These are phyloP conservation scores for Micrasema minimum DNA, from an alignment of 1,140 invertebrate species.

Conservation along the genomic window DNA sequence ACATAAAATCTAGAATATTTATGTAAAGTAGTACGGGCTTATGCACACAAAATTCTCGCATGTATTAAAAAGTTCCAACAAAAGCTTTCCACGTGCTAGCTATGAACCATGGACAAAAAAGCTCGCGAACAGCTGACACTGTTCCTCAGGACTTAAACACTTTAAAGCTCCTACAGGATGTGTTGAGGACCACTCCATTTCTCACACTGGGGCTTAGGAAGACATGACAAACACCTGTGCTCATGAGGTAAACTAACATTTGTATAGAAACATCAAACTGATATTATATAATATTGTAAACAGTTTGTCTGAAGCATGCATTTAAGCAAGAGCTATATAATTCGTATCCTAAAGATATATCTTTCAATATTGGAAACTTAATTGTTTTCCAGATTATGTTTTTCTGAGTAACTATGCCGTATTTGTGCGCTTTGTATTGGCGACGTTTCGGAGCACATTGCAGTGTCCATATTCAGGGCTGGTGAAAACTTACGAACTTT, in stretches of 20 bases:
- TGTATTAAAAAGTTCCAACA: conserved; percentile 30
- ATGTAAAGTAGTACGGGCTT: conserved; percentile 29
- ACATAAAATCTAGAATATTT: conserved; percentile 9
- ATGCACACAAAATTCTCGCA: conserved; percentile 31
- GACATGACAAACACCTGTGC: conserved; percentile 28
- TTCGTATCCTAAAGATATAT: too few relatives aligned
- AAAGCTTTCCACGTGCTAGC: conserved; percentile 17
- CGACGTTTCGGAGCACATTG: too few relatives aligned
- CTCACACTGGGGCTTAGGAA: conserved; percentile 32
- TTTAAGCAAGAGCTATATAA: too few relatives aligned
- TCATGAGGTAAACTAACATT: conserved; percentile 11
- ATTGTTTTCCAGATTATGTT: too few relatives aligned
- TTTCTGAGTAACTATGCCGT: too few relatives aligned
- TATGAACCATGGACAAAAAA: conserved; percentile 32
- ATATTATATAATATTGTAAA: too few relatives aligned
- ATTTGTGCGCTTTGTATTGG: too few relatives aligned
- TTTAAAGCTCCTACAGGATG: conserved; percentile 20
- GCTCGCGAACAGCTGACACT: conserved; percentile 36
- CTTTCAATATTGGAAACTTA: too few relatives aligned
- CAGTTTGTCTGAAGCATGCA: too few relatives aligned
- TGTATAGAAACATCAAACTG: not conserved
- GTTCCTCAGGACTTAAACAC: conserved; percentile 35
- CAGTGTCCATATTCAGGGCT: too few relatives aligned
- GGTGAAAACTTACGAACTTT: too few relatives aligned
- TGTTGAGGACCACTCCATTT: conserved; percentile 24